These are phyloP conservation scores for Keiferia lycopersicella DNA, from an alignment of 2,888 invertebrate species.

Conservation along the genomic window DNA sequence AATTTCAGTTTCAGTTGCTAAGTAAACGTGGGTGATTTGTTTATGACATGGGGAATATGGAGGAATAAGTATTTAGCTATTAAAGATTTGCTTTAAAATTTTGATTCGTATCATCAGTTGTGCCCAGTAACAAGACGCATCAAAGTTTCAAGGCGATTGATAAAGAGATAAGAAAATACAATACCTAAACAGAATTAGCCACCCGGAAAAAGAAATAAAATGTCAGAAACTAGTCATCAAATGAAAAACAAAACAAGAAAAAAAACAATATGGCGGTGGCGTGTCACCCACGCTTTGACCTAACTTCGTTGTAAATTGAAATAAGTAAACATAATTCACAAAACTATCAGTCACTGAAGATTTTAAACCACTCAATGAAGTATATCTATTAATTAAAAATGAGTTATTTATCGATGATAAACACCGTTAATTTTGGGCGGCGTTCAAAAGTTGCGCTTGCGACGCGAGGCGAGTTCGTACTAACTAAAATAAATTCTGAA, in stretches of 20 bases:
- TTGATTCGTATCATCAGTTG: background rate
- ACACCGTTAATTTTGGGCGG: slow-evolving; percentile 24
- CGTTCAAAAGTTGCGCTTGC: slow-evolving; percentile 43
- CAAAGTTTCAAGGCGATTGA: background rate
- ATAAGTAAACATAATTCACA: slow-evolving; percentile 26
- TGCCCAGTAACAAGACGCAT: too few species aligned
- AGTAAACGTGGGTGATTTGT: background rate
- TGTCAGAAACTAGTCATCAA: slow-evolving; percentile 43
- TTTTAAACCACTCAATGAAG: slow-evolving; percentile 25
- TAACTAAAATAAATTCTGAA: slow-evolving; percentile 75
- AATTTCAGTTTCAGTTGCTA: slow-evolving; percentile 3
- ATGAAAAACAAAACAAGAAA: slow-evolving; percentile 50
- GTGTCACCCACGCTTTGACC: slow-evolving; percentile 37
- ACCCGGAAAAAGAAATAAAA: slow-evolving; percentile 41
- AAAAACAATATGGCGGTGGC: slow-evolving; percentile 49
- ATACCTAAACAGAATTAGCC: slow-evolving; percentile 26
- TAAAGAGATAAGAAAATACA: background rate
- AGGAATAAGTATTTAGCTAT: background rate
- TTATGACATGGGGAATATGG: background rate
- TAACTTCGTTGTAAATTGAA: slow-evolving; percentile 27
- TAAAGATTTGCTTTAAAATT: background rate
- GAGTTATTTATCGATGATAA: slow-evolving; percentile 1
- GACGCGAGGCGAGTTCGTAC: slow-evolving; percentile 60
- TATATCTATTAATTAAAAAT: slow-evolving; percentile 3
- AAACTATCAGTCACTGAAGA: slow-evolving; percentile 31